phyloP scores from a whole-genome alignment of 2,113 vertebrate genomes.

The Lucifuga dentata region DNA sequence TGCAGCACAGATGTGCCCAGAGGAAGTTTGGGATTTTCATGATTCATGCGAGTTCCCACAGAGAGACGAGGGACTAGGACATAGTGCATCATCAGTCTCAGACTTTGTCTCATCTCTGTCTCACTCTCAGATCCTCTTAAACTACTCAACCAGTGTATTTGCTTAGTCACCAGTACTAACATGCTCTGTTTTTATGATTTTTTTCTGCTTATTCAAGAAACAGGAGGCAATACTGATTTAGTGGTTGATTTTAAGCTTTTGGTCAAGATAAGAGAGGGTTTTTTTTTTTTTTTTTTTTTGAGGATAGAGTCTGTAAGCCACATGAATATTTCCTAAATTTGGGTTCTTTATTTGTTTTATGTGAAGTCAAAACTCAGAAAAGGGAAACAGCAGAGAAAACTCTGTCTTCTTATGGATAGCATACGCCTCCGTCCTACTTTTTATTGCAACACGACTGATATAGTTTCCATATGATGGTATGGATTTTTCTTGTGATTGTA shows the following conservation, averaged over 20 bases:
- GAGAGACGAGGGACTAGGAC: conserved; percentile 11
- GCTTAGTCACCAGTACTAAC: background rate
- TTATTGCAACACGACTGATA: conserved; percentile 4
- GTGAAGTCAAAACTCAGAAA: conserved; percentile 7
- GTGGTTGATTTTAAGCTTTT: background rate
- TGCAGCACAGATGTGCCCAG: conserved; percentile 36
- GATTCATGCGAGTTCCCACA: conserved; percentile 35
- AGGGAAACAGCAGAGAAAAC: background rate
- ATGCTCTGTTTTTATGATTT: conserved; percentile 25
- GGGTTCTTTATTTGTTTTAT: background rate
- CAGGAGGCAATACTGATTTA: conserved; percentile 52
- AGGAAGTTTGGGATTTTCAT: conserved; percentile 53
- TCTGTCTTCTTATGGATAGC: conserved; percentile 10
- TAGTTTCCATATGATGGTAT: conserved; percentile 51
- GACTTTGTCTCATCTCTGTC: no score
- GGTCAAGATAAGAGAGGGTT: no score
- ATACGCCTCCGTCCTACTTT: conserved; percentile 7
- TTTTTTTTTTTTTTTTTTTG: background rate
- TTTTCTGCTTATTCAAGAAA: conserved; percentile 35
- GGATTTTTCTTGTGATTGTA: background rate
- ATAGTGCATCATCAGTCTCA: background rate
- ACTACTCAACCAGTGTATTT: background rate
- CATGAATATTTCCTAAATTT: conserved; percentile 4
- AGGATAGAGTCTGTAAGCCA: background rate
- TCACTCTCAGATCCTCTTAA: conserved; percentile 12